Evolutionary conservation across 2,888 invertebrate genomes (phyloP).

Genomic region (Nephrotoma flavescens): DNA sequence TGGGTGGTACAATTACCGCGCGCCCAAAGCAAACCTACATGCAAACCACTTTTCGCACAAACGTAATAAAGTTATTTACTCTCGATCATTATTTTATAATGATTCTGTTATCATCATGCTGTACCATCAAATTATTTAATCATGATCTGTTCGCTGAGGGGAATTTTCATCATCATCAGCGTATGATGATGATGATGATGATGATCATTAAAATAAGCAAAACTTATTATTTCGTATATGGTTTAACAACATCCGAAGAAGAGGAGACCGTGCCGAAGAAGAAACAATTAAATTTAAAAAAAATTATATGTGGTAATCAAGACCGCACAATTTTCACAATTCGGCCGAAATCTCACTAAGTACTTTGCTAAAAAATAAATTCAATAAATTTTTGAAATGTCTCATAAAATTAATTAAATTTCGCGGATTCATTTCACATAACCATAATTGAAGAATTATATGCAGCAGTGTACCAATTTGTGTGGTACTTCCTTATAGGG

Average conservation of each 20-base stretch:
- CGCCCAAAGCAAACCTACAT: neutral
- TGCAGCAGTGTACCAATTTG: neutral
- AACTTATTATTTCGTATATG: neutral
- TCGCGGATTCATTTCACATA: neutral
- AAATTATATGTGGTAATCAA: neutral
- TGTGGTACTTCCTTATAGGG: neutral
- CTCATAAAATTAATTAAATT: neutral
- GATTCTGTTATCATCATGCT: neutral
- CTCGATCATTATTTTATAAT: neutral
- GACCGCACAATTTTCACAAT: neutral
- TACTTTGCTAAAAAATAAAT: neutral
- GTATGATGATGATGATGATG: neutral
- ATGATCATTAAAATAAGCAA: neutral
- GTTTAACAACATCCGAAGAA: neutral
- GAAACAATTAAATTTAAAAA: neutral
- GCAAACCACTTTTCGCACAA: neutral
- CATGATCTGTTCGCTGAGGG: neutral
- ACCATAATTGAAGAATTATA: neutral
- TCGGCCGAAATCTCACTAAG: neutral
- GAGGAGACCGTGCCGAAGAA: neutral
- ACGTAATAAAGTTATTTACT: constrained; percentile 1
- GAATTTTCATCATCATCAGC: neutral
- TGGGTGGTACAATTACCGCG: neutral
- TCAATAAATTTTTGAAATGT: neutral
- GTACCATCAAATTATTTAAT: neutral